Evolutionary conservation across 2,113 vertebrate genomes (phyloP).

Genomic region (Esox niger): DNA sequence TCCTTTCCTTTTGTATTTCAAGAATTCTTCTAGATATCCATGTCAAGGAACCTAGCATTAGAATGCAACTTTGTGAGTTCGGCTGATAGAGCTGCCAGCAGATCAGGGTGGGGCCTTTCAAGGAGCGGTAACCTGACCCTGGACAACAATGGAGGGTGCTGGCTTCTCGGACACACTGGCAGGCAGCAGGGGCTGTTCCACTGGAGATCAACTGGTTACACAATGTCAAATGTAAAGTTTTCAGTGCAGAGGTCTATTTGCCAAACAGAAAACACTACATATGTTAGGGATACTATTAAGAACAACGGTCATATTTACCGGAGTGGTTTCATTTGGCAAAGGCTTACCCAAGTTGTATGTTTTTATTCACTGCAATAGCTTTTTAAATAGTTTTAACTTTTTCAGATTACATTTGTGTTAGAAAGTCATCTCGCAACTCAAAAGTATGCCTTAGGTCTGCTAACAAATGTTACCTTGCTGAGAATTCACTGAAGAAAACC

Average conservation of each 20-base stretch:
- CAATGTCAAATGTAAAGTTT: background rate
- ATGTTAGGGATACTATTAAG: no score
- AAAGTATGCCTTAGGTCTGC: no score
- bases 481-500: no score
- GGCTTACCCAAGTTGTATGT: no score
- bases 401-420: no score
- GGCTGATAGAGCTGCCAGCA: slow-evolving; percentile 81
- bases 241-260: background rate
- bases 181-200: slow-evolving; percentile 47
- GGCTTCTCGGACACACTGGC: slow-evolving; percentile 73
- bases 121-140: slow-evolving; percentile 92
- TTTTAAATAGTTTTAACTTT: no score
- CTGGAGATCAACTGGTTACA: slow-evolving; percentile 29
- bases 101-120: slow-evolving; percentile 85
- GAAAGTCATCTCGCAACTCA: no score
- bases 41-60: slow-evolving; percentile 73
- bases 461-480: no score
- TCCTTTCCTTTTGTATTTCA: slow-evolving; percentile 37
- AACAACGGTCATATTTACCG: no score
- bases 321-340: no score
- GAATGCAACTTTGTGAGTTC: slow-evolving; percentile 84
- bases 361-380: no score
- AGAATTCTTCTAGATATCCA: slow-evolving; percentile 60
- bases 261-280: no score
- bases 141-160: slow-evolving; percentile 84